phyloP scores from a whole-genome alignment of 2,888 invertebrate genomes.

The Aphrophora alni region DNA sequence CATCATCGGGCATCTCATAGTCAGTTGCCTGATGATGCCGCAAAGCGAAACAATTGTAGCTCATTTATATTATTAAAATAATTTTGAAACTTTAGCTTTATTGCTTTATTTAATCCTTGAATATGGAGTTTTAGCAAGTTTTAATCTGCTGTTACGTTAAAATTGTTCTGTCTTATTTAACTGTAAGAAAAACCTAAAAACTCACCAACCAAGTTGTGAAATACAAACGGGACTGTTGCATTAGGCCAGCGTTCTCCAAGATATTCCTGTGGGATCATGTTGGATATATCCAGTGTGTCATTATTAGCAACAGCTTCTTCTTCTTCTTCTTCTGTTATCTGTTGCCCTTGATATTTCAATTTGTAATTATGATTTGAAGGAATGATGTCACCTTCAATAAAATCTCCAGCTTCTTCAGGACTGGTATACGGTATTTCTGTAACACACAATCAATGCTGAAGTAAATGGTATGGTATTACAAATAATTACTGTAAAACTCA shows the following conservation, averaged over 20 bases:
- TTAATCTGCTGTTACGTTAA: no score
- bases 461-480: no score
- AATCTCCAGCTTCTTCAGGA: background rate
- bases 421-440: background rate
- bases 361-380: background rate
- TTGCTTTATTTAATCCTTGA: no score
- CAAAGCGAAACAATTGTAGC: no score
- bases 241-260: constrained; percentile 24
- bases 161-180: no score
- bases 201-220: constrained; percentile 24
- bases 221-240: constrained; percentile 25
- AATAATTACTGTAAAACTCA: no score
- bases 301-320: background rate
- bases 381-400: background rate
- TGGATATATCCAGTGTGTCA: background rate
- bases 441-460: background rate
- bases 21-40: no score
- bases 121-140: no score
- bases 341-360: background rate
- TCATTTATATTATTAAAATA: no score
- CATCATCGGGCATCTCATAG: no score
- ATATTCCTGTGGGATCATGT: background rate
- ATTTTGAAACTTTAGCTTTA: no score
- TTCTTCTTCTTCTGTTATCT: background rate
- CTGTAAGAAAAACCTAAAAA: no score